Conservation (phyloP, 2,113 vertebrate genomes). For the Cochlearius cochlearius region DNA sequence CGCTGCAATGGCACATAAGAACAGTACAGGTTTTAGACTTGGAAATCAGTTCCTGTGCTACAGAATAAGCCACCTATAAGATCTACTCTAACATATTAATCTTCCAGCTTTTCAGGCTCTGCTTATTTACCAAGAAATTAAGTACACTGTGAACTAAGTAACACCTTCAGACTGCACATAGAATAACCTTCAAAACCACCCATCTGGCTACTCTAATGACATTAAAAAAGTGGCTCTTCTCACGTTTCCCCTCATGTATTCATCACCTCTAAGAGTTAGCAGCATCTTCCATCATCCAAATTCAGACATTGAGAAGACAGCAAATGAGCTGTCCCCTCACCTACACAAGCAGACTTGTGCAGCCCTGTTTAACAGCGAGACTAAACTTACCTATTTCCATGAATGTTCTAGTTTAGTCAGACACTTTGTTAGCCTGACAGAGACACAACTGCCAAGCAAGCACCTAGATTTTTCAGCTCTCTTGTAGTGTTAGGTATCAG, state of each 20-base stretch:
- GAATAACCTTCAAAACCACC: neutral
- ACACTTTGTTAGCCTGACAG: neutral
- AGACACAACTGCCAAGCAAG: neutral
- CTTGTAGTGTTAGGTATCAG: neutral
- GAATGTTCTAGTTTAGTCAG: neutral
- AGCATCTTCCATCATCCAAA: neutral
- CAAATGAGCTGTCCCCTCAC: neutral
- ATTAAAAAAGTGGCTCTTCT: neutral
- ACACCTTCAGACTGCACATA: neutral
- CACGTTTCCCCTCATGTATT: neutral
- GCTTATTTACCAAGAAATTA: neutral
- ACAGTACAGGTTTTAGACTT: neutral
- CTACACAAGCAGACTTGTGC: neutral
- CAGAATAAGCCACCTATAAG: neutral
- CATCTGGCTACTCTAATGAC: neutral
- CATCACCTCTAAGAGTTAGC: neutral
- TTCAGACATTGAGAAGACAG: neutral
- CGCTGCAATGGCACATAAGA: constrained; percentile 73
- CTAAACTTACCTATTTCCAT: constrained; percentile 14
- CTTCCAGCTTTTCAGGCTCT: neutral
- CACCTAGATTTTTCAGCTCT: neutral
- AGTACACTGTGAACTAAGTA: neutral
- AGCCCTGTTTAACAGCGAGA: neutral
- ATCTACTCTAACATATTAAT: neutral
- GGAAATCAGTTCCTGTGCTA: neutral